Base-by-base conservation (phyloP, 2,888 invertebrate species). In the Invenusta paracnida region DNA sequence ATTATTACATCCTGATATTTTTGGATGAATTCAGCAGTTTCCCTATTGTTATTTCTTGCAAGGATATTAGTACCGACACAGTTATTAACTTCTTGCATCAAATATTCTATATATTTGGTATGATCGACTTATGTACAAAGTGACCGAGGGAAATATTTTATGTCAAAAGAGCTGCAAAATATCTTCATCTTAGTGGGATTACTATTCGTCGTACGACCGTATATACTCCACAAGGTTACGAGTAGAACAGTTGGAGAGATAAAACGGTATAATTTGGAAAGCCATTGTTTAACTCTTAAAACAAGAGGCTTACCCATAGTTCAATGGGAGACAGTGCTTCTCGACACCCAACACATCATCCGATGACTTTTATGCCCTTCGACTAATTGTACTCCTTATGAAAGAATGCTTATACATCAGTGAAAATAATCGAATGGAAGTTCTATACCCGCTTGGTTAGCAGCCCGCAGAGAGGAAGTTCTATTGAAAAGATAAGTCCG, bases 1-100 rank as follows among this genome's bases (percentile, higher is more conserved):
- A 88, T 67, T 86, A 67, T 11, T 88, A 87, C 28, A 23, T 88
- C 17, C 85, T 88, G 11, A 86, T 85, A 0, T 82, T 88, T n/a
- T 84, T 88, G 0, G 88, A 89, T 79, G 88, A 88, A 30, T 89
- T 81, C 30, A 87, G 88, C 0, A 81, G 87, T 82, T 88, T 87
- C 84, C 87, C 88, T 1, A 88, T 88, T 87, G 87, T 88, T 0
- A 85, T 87, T 23, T 66, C 88, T 67, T 88, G 88, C 31, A 5
- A 83, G 5, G 87, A 88, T 83, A 86, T 88, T 79, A 86, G 84
- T 31, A 31, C 86, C n/a, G 23, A 13, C n/a, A 86, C 86, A 25
- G 86, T 87, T 13, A 87, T 88, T 29, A 81, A 25, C 5, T 86
- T 84, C 67, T 81, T 88, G 1, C 25, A 23, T 11, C 87, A 87